Base-by-base conservation (phyloP, 1,140 invertebrate genomes). In the Drosophila sp. region DNA sequence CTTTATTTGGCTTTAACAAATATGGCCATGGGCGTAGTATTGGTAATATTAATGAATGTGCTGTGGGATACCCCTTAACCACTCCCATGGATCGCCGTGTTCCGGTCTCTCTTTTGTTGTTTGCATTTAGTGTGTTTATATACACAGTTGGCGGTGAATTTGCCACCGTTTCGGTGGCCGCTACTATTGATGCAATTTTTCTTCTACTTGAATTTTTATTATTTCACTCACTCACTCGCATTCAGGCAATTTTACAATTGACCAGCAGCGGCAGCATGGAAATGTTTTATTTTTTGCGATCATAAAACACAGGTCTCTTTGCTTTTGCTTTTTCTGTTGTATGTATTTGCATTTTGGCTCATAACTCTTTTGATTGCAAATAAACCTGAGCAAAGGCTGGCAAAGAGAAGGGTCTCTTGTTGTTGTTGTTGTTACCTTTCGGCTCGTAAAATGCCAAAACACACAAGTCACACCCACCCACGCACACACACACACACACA, bases 281-380 rank as follows among this genome's bases (percentile, higher is more conserved):
- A 60, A 38, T 33, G 3, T 56, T 30, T 30, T 55, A 29, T 56
- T 30, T 38, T 56, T 58, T 58, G 32, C 2, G 50, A 81, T 71
- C 74, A 76, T 86, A 82, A 86, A 86, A 82, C 70, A 76, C 56
- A 61, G 66, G 86, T 65, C 58, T 17, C 17, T 17, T 17, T 17
- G 17, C 17, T 71, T 61, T 58, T 38, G 35, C 8, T 38, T 10
- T 38, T 38, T 66, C 58, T 68, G 63, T 70, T 69, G 60, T 62
- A 29, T 83, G 83, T 82, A 83, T 87, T 87, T 87, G 83, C 84
- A 87, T 87, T 87, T 58, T 89, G 83, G 72, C 83, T 87, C 83
- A 87, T 87, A 87, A 87, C 83, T 87, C 84, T 87, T 87, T 87
- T 83, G 83, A 87, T 87, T 87, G 79, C 83, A 87, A 87, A 87